Evolutionary conservation across 30 jellyfish, hydroid and myxozoan genomes (phyloP).

Genomic region (Chrysaora quinquecirrha): DNA sequence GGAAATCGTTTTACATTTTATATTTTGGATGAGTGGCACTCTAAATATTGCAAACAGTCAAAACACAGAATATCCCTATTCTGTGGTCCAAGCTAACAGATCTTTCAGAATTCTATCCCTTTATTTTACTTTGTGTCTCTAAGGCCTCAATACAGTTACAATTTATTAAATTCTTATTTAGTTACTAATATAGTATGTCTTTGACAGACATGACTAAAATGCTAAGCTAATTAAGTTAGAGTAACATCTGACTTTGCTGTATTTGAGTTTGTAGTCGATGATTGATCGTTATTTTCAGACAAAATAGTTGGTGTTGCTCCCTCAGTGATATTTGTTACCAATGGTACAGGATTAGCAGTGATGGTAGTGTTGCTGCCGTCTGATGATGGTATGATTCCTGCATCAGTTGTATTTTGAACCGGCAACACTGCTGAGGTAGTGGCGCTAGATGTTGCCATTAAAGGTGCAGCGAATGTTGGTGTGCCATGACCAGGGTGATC

Average conservation of each 20-base stretch:
- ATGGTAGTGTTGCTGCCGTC: constrained; percentile 37
- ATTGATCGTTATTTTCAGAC: constrained; percentile 16
- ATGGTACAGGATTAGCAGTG: constrained; percentile 79
- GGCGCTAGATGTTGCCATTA: constrained; percentile 71
- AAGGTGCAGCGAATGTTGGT: constrained; percentile 66
- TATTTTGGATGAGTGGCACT: no score
- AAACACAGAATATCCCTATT: no score
- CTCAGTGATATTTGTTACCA: constrained; percentile 59
- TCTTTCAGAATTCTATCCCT: no score
- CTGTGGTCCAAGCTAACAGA: no score
- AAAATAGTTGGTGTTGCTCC: constrained; percentile 74
- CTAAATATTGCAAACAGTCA: no score
- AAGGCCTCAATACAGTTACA: no score
- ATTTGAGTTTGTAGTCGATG: constrained; percentile 9
- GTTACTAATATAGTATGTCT: no score
- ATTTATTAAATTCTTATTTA: no score
- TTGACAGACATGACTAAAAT: no score
- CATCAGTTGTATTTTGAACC: constrained; percentile 25
- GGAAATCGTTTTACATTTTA: no score
- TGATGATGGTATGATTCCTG: constrained; percentile 15
- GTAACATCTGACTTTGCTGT: constrained; percentile 9
- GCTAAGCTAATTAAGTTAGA: constrained; percentile 21
- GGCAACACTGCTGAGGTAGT: constrained; percentile 47
- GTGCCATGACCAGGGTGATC: constrained; percentile 68
- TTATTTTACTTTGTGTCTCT: no score